Evolutionary conservation across 2,113 vertebrate genomes (phyloP), one percentile per base, ranked within the genome.

Genomic region (Lepisosteus oculatus): DNA sequence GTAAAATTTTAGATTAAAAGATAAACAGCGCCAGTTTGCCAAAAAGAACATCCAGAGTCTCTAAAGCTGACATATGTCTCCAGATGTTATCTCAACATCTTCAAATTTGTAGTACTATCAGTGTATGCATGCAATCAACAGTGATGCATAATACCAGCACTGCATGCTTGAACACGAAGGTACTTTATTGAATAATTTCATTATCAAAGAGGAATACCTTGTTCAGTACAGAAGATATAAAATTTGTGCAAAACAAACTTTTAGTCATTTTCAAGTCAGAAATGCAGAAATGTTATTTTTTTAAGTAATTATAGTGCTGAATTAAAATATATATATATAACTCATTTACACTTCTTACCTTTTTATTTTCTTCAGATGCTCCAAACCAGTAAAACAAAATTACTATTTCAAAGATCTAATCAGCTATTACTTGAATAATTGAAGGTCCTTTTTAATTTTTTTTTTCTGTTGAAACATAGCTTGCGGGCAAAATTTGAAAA

Each of bases 31-130:
- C 54, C 47, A 55, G 13, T 47, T 17, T 55, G 14, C 66, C 43
- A 44, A 11, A 43, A 65, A 44, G 42, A 65, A 44, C 41, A 63
- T 63, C 61, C 61, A 63, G 29, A 9, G 4, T 8, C 47, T 45
- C 13, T 51, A 55, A 68, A 68, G 29, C 15, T 17, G 66, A 15
- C 55, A 55, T 59, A 8, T 59, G 57, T 59, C 57, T 11, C n/a
- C 66, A 9, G 47, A 55, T 55, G 8, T 45, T 55, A 68, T 68
- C 66, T 68, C 17, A 55, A 47, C 9, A 15, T 68, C 29, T 55
- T 12, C 11, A 55, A 13, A 59, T 68, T 68, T 3, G 9, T 11
- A 68, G 29, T 42, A 2, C 66, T 68, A n/a, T n/a, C 47, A 12
- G 47, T 55, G 45, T 55, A 13, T 45, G 54, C 9, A 41, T 45